Percentiles rank a stretch among this genome's conserved stretches.
Evolutionary conservation across 2,888 invertebrate species (phyloP).

Genomic region (Drosophila subquinaria): DNA sequence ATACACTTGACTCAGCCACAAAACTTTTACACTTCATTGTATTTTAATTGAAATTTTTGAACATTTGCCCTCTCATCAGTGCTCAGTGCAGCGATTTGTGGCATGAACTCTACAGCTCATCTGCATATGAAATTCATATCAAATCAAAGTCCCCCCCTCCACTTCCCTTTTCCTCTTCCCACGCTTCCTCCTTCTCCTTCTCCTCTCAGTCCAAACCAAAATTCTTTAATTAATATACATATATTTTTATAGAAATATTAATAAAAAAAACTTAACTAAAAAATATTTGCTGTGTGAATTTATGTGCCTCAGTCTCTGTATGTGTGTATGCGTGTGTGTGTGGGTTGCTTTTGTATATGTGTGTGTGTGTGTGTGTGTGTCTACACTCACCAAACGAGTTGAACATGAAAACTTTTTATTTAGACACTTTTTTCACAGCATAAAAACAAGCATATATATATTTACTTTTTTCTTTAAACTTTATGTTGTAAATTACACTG

Average conservation of each 20-base stretch:
- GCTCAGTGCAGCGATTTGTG: conserved; percentile 52
- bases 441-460: conserved; percentile 4
- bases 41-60: conserved; percentile 70
- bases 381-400: conserved; percentile 36
- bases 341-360: conserved; percentile 16
- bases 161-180: background rate
- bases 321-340: conserved; percentile 16
- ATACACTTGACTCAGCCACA: conserved; percentile 60
- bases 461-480: conserved; percentile 45
- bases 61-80: conserved; percentile 44
- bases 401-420: conserved; percentile 51
- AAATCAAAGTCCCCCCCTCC: background rate
- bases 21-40: conserved; percentile 74
- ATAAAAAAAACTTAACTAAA: conserved; percentile 32
- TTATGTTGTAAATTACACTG: conserved; percentile 72
- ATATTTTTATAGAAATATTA: conserved; percentile 45
- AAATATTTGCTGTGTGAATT: conserved; percentile 20
- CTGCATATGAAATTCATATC: background rate
- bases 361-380: conserved; percentile 14
- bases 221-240: conserved; percentile 26
- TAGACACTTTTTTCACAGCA: conserved; percentile 36
- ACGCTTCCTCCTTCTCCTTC: background rate
- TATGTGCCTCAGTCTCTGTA: conserved; percentile 10
- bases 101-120: conserved; percentile 43
- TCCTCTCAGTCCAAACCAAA: background rate